Conservation (phyloP, 2,888 invertebrate species). For the Megalurothrips usitatus region DNA sequence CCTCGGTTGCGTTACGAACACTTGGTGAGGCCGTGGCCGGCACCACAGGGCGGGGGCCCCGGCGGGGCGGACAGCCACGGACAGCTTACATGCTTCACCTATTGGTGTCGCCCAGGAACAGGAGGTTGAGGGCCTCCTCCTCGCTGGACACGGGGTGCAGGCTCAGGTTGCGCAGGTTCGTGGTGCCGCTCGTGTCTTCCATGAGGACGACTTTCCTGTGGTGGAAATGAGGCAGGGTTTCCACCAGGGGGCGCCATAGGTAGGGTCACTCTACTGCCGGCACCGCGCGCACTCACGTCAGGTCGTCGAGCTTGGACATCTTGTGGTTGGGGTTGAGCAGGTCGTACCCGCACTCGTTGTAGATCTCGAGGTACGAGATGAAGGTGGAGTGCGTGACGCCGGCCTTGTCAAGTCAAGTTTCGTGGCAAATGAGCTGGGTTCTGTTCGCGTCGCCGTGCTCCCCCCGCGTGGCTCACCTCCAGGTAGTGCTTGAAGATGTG, state of each 20-base stretch:
- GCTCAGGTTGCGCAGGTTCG: constrained; percentile 50
- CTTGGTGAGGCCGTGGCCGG: no score
- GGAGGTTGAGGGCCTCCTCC: constrained; percentile 51
- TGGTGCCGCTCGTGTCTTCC: constrained; percentile 50
- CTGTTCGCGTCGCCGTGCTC: neutral
- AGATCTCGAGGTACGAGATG: constrained; percentile 54
- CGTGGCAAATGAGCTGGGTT: no score
- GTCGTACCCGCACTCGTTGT: constrained; percentile 55
- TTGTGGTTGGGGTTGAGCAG: constrained; percentile 49
- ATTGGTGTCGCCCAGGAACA: constrained; percentile 51
- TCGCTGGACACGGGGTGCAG: constrained; percentile 49
- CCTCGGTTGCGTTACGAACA: no score
- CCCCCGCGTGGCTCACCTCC: constrained; percentile 42
- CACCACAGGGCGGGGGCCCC: neutral
- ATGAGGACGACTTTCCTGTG: constrained; percentile 48
- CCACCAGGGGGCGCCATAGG: no score
- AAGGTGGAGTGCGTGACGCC: constrained; percentile 43
- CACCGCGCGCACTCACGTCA: constrained; percentile 52
- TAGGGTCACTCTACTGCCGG: no score
- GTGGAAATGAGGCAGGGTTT: no score
- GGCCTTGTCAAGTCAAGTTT: no score
- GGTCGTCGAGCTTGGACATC: constrained; percentile 47
- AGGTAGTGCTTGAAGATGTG: constrained; percentile 49
- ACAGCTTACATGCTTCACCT: constrained; percentile 43
- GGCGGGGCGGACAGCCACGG: neutral